Evolutionary conservation across 1,140 invertebrate species (phyloP), one percentile per base, ranked within the genome.

Genomic region (Dendrolimus punctatus): DNA sequence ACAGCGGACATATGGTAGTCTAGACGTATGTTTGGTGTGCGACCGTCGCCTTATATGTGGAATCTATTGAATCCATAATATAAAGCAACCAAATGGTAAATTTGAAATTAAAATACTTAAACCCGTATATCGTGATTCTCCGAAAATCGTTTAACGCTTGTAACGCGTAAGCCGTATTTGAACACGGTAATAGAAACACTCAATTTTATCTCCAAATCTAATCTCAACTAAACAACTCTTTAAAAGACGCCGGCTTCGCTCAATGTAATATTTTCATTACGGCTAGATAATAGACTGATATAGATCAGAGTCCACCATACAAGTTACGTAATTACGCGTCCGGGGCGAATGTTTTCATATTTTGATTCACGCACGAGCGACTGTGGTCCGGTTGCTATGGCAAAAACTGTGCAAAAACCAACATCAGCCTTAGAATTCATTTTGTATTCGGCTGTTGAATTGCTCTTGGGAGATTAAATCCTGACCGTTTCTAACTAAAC

Each of bases 351-450:
- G 53, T 62, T 60, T 66, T 61, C 53, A 65, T 70, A 62, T 65
- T 64, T 60, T 59, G 49, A 63, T 73, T 68, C 61, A 67, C 62
- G 64, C 64, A 65, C 64, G 61, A 62, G 51, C 58, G 57, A 49
- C 50, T 46, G 51, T n/a, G 44, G 51, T 55, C 39, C 37, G 47
- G 50, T 57, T 39, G 47, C 45, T 37, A 40, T 10, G 42, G 46
- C 51, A 51, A 41, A 52, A 51, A 51, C 37, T 57, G 46, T 9
- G 59, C 63, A 62, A 66, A 66, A 66, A 66, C 56, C 40, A 52
- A 55, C 56, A 39, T 40, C 23, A 8, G 5, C 46, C 38, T 8
- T 42, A 40, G 50, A 43, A n/a, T 43, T 47, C 10, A 47, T 47
- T 47, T 47, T 8, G 7, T 8, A 8, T 43, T 51, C 49, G 51